Evolutionary conservation across 2,113 vertebrate species (phyloP), one percentile per base, ranked within the genome.

Genomic region (Rhinopomastus cyanomelas): DNA sequence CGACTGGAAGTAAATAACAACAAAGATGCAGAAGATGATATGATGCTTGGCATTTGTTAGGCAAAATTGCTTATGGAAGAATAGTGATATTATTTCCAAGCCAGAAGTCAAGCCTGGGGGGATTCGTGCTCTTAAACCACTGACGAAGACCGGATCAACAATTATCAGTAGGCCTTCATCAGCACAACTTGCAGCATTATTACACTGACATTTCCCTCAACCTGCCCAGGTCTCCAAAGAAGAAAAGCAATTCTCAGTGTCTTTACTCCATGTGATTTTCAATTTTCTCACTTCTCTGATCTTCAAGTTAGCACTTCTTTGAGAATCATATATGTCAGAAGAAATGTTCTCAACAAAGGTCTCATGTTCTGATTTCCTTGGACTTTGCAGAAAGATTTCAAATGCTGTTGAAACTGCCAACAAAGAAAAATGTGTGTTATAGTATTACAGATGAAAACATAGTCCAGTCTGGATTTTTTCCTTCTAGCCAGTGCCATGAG

Each of bases 291-390:
- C 42, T 87, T 91, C 93, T 91, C 77, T 81, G 86, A 91, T 84
- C 81, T 96, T 62, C 52, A 96, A 89, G 80, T 95, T 85, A 94
- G 95, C 64, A 37, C 30, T 96, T 96, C 94, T 90, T 95, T 73
- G 44, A 91, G 81, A 96, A 97, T 92, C 85, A 55, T 92, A 12
- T 96, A 94, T 95, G 90, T 96, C 88, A 95, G 94, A 96, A 94
- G 81, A 95, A 96, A 97, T 95, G 85, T 95, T 95, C 93, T 97
- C 81, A 51, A 91, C 64, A 48, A 51, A 94, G 59, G 76, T 93
- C 94, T 97, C 93, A 91, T 96, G 93, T 97, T 97, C 91, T 97
- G 95, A 96, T 98, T 97, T 97, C 84, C 85, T 97, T 97, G 97
- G 96, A 96, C 81, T 94, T 96, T 69, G 57, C 29, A 93, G 26